Evolutionary conservation across 2,797 vertebrate species (phyloP), one percentile per base, ranked within the genome.

Genomic region (Hylomyscus alleni): DNA sequence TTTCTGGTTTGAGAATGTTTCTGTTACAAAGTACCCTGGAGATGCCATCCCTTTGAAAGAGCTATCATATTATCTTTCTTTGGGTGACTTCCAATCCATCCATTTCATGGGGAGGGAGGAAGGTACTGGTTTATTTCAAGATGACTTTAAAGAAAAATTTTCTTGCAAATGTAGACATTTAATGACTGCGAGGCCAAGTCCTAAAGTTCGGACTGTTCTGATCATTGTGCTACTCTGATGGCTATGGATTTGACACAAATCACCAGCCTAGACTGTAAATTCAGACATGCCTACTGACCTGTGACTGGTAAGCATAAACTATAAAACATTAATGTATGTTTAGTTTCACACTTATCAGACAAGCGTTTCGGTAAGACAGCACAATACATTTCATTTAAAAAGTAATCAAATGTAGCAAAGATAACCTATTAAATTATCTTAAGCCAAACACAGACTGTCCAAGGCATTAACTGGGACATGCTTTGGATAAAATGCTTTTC

Each of bases 341-440:
- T 80, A 50, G 14, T 83, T 93, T 95, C 69, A 88, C 2, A 84
- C 34, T 54, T 24, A 77, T n/a, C 22, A 86, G 54, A 65, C 20
- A n/a, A 89, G 93, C 56, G 60, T 5, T 56, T 50, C 80, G 65
- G 19, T 20, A 50, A n/a, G 72, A 20, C 15, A 82, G 54, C 81
- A 58, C 90, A 50, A 76, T 10, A 52, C 10, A 82, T 52, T 87
- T 93, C 80, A 94, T 31, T 96, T 90, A 87, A 89, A 92, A 95
- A 94, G 17, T 84, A 87, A 93, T 56, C 31, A 15, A 91, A 14
- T 5, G 58, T 78, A n/a, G 34, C 72, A 85, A 90, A 77, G 90
- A 91, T 44, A 93, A 90, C 3, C 17, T 89, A 83, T 62, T 83
- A 91, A 90, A 82, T 50, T 50, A 92, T 37, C 37, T 54, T 78